Evolutionary conservation across 2,113 vertebrate genomes (phyloP).

Genomic region (Chinchilla lanigera): DNA sequence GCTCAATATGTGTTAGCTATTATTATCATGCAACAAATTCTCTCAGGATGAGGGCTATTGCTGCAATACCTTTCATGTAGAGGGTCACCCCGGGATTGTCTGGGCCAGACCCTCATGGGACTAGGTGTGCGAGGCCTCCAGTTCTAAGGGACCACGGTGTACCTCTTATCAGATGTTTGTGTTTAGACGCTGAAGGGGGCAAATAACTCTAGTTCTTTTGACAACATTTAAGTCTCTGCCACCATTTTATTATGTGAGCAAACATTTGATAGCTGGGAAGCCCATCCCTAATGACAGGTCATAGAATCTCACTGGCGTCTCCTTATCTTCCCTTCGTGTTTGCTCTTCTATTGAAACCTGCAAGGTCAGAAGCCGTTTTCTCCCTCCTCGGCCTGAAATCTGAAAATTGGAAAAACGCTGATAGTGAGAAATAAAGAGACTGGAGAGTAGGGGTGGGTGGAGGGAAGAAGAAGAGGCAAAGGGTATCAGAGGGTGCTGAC

Average conservation of each 20-base stretch:
- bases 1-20: background rate
- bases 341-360: conserved; percentile 86
- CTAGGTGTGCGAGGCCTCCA: background rate
- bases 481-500: conserved; percentile 86
- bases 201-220: conserved; percentile 85
- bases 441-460: conserved; percentile 52
- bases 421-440: conserved; percentile 78
- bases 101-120: background rate
- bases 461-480: conserved; percentile 79
- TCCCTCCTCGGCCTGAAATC: conserved; percentile 76
- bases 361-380: conserved; percentile 88
- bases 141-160: background rate
- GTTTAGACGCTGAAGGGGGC: conserved; percentile 85
- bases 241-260: conserved; percentile 88
- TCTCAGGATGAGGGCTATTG: background rate
- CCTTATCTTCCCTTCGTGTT: conserved; percentile 93
- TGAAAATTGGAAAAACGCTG: conserved; percentile 65
- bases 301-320: conserved; percentile 90
- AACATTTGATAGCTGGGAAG: conserved; percentile 87
- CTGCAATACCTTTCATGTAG: background rate
- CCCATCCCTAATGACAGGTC: conserved; percentile 90
- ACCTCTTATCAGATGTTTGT: conserved; percentile 85
- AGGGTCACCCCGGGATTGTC: background rate
- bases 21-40: background rate
- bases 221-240: conserved; percentile 84